These are phyloP conservation scores for Callinectes sapidus DNA, from an alignment of 2,888 invertebrate species.

Conservation along the genomic window DNA sequence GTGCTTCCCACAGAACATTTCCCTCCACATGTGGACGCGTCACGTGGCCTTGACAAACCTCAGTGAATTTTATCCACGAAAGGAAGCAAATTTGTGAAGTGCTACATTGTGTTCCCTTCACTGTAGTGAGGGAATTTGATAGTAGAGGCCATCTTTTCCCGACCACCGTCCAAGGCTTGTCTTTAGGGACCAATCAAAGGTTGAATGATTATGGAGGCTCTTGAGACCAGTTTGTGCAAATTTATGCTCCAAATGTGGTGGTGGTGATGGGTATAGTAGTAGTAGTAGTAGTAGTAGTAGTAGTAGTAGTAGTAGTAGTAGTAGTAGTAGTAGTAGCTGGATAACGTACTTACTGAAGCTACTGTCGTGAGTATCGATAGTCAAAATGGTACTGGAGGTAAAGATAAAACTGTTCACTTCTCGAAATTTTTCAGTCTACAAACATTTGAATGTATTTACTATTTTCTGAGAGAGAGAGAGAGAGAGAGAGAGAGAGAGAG, in stretches of 20 bases:
- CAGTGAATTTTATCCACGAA: background rate
- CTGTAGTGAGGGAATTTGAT: background rate
- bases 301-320: conserved; percentile 15
- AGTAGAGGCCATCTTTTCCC: background rate
- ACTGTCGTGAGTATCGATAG: background rate
- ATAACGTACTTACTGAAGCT: too few species aligned
- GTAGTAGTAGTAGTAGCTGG: background rate
- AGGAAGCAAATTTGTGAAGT: background rate
- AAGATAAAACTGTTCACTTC: too few species aligned
- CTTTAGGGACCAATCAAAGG: background rate
- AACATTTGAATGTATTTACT: too few species aligned
- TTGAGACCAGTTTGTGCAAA: background rate
- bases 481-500: conserved; percentile 1
- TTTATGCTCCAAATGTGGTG: background rate
- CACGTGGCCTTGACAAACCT: background rate
- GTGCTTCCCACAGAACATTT: background rate
- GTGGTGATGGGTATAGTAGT: too few species aligned
- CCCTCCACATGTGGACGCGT: background rate
- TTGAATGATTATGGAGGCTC: background rate
- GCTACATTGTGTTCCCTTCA: background rate
- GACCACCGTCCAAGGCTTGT: background rate
- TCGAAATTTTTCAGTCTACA: too few species aligned
- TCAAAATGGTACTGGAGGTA: background rate
- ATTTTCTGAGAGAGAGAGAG: background rate
- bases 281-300: conserved; percentile 17